phyloP scores from a whole-genome alignment of 1,140 invertebrate genomes.

The Nebria ingens region DNA sequence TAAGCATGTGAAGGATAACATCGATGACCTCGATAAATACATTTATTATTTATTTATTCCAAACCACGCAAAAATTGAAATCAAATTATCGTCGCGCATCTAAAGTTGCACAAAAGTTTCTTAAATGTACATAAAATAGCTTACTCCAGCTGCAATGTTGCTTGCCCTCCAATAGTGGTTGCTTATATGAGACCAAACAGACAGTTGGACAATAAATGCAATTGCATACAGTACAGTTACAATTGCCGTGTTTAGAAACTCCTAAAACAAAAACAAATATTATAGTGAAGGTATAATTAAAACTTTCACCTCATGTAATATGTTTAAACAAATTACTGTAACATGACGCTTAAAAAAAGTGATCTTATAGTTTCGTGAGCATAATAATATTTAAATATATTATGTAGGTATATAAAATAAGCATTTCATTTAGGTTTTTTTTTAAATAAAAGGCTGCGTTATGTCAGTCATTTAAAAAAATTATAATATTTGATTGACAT shows the following conservation, averaged over 20 bases:
- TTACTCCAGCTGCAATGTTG: conserved; percentile 66
- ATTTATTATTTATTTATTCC: background rate
- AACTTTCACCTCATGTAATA: background rate
- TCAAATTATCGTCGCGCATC: background rate
- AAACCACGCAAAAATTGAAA: background rate
- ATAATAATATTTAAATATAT: too few species aligned
- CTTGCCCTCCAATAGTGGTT: conserved; percentile 33
- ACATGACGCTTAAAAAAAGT: background rate
- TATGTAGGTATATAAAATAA: background rate
- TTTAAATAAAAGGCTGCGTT: background rate
- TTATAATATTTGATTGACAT: background rate
- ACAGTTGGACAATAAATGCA: conserved; percentile 68
- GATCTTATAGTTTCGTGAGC: too few species aligned
- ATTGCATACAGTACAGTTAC: conserved; percentile 62
- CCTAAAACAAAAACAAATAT: conserved; percentile 43
- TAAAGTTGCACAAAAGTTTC: background rate
- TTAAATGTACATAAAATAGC: conserved; percentile 22
- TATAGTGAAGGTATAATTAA: background rate
- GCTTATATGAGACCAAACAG: conserved; percentile 41
- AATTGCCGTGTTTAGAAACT: conserved; percentile 62
- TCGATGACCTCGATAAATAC: background rate
- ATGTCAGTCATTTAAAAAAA: conserved; percentile 11
- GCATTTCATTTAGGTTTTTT: background rate
- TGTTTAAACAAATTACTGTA: background rate
- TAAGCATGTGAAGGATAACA: background rate